Evolutionary conservation across 2,113 vertebrate species (phyloP), one percentile per base, ranked within the genome.

Genomic region (Pantherophis guttatus): DNA sequence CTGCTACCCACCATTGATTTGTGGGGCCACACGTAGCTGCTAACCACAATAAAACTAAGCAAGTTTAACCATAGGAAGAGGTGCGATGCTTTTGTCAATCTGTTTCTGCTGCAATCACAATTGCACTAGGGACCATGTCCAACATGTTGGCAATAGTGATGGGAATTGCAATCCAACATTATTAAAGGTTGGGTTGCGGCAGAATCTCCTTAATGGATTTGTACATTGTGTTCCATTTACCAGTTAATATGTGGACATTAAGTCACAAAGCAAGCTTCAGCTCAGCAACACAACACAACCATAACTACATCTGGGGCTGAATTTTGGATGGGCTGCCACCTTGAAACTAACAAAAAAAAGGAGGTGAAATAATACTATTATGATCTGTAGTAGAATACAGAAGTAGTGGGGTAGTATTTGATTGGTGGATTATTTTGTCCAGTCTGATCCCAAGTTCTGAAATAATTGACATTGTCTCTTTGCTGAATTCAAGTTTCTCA

Each of bases 1-100:
- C 1, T 65, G 88, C 86, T 92, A 54, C 57, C 53, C 87, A 88
- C 1, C 8, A 55, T 3, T 1, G 1, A 85, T 92, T 70, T 52
- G 39, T 87, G 1, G 0, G 0, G 85, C 26, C 53, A 3, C 1
- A 0, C n/a, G n/a, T 5, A 0, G 0, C 90, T 91, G 1, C 54
- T 21, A 0, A 0, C 55, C n/a, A 1, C 11, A 0, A 87, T 15
- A 13, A 11, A 0, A 0, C 0, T 13, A 53, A 57, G 62, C 29
- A 26, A 57, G 75, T 57, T 55, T 48, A 81, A 81, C 15, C 39
- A 39, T 81, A 75, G 70, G 33, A 81, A 81, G 70, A 81, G 15
- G 7, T 33, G 15, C 17, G 8, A 44, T 81, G 17, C 17, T 81
- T 81, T 44, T 44, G 7, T 19, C 70, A 81, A 39, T 9, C 70